Base-by-base conservation (phyloP, 2,888 invertebrate species). In the Scotopteryx bipunctaria region DNA sequence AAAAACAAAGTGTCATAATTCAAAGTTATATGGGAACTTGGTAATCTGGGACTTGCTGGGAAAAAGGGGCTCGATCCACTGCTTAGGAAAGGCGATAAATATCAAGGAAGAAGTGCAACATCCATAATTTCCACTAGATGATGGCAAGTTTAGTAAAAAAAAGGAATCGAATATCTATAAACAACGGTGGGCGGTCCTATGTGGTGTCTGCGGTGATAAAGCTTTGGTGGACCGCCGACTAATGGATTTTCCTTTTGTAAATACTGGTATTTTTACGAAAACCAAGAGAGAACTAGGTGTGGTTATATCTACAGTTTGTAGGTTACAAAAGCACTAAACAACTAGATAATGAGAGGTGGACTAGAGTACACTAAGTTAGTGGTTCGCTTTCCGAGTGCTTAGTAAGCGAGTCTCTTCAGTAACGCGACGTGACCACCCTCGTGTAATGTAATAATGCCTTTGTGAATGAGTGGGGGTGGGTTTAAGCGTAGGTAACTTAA, bases 1-100 rank as follows among this genome's bases (percentile, higher is more conserved):
- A 73, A 75, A 67, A 73, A 74, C 66, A 75, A 79, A 76, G 67
- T 69, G 68, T 73, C 72, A 68, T 76, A 69, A 76, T 71, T 78
- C 77, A 73, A 69, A 70, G 63, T 69, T 71, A 71, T 9, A 27
- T n/a, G 27, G 9, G 27, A 11, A 27, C 27, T 11, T 5, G 27
- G 27, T 27, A 11, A n/a, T 66, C 71, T 71, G 55, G 59, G 53
- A 56, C 55, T 63, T 59, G 55, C 66, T 64, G 64, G 65, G 21
- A 32, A 35, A 3, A 23, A 42, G 23, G 23, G 32, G 31, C 32
- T 15, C 15, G 32, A 5, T 14, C 31, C 19, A 14, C 21, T 42
- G 31, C 14, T 32, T 2, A 16, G 16, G 5, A 11, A 27, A 11
- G 16, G 27, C 27, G 37, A 4, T 3, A 3, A 5, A 17, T n/a